Evolutionary conservation across 2,888 invertebrate species (phyloP).

Genomic region (Antheraea yamamai): DNA sequence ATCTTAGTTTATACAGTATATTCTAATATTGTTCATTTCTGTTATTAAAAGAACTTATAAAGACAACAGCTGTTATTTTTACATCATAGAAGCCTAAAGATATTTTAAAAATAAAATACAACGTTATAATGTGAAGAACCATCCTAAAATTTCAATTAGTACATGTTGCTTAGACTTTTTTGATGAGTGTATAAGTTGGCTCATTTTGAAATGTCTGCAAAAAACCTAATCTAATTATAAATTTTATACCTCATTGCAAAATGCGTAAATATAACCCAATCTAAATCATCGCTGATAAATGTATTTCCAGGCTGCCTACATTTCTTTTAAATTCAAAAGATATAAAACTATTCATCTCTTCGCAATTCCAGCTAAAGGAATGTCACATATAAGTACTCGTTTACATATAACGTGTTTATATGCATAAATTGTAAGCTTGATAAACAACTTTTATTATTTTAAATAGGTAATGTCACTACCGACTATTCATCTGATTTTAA

Average conservation of each 20-base stretch:
- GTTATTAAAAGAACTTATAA: no score
- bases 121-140: no score
- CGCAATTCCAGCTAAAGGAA: neutral
- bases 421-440: neutral
- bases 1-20: no score
- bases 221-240: neutral
- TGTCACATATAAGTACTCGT: neutral
- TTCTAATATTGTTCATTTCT: no score
- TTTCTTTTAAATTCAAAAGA: neutral
- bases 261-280: no score
- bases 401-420: neutral
- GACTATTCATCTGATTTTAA: neutral
- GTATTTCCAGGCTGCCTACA: no score
- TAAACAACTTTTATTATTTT: neutral
- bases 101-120: no score
- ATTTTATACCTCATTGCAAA: neutral
- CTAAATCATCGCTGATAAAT: no score
- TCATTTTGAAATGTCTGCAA: neutral
- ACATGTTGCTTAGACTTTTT: no score
- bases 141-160: no score
- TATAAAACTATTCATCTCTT: neutral
- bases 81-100: no score
- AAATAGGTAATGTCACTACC: neutral
- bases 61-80: no score
- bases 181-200: neutral